These are phyloP conservation scores for Sinosuthora webbiana DNA, from an alignment of 2,113 vertebrate species.

Conservation along the genomic window DNA sequence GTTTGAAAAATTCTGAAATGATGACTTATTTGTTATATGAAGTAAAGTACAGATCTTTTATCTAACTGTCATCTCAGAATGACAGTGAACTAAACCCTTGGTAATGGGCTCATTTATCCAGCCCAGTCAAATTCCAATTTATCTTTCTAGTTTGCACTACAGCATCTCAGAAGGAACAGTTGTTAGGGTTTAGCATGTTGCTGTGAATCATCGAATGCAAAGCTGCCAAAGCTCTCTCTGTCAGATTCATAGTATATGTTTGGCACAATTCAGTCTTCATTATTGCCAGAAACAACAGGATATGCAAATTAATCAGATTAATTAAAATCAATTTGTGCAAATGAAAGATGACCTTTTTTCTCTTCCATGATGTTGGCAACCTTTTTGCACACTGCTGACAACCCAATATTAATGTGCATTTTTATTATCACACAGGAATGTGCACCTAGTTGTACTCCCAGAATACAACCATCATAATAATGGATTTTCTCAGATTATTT, in stretches of 20 bases:
- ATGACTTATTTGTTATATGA: not conserved
- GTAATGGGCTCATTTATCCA: constrained; percentile 43
- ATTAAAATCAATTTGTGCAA: constrained; percentile 1
- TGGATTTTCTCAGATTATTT: not conserved
- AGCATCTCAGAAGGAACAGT: not conserved
- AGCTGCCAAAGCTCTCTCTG: not conserved
- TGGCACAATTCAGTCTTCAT: not conserved
- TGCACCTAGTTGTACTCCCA: not conserved
- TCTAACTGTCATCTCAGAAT: constrained; percentile 24
- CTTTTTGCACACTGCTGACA: not conserved
- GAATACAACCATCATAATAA: not conserved
- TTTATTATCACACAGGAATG: not conserved
- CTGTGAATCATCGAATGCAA: not conserved
- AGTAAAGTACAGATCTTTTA: constrained; percentile 26
- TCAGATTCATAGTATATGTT: not conserved
- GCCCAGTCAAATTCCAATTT: constrained; percentile 16
- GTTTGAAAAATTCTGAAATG: constrained; percentile 3
- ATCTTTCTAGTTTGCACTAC: constrained; percentile 7
- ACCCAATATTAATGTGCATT: not conserved
- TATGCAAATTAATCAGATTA: not conserved
- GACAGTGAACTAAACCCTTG: constrained; percentile 16
- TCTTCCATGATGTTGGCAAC: not conserved
- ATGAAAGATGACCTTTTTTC: not conserved
- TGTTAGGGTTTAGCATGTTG: not conserved
- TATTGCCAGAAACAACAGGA: not conserved